Conservation (phyloP, 2,797 vertebrate genomes). For the Anguilla megastoma region DNA sequence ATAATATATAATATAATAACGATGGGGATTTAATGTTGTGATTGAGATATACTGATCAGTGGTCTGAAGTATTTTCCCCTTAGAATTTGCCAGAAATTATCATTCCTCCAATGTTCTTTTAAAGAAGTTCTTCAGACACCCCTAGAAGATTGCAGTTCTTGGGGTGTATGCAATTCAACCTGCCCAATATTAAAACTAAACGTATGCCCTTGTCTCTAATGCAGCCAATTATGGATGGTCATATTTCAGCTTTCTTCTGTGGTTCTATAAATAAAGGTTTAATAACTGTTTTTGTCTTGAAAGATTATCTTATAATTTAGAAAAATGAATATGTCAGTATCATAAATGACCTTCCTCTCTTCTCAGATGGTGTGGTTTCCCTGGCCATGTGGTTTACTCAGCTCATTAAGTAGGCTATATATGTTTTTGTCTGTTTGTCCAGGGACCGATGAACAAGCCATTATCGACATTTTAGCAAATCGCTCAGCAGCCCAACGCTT, state of each 20-base stretch:
- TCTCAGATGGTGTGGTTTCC: background rate
- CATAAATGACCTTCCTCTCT: background rate
- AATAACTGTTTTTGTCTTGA: background rate
- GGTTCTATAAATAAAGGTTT: background rate
- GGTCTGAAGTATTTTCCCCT: too few species aligned
- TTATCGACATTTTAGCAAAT: slow-evolving; percentile 76
- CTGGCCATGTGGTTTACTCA: background rate
- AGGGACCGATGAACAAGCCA: slow-evolving; percentile 79
- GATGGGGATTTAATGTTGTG: background rate
- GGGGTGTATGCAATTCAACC: too few species aligned
- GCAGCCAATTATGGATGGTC: background rate
- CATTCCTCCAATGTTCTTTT: too few species aligned
- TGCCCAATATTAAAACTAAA: too few species aligned
- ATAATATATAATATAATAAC: too few species aligned
- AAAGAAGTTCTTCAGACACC: background rate
- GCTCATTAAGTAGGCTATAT: background rate
- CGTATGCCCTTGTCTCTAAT: background rate
- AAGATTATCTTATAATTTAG: background rate
- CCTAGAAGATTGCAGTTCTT: background rate
- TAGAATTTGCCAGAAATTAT: too few species aligned
- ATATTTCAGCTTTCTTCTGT: background rate
- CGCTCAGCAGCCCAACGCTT: slow-evolving; percentile 66
- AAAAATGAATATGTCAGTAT: background rate
- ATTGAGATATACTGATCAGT: background rate
- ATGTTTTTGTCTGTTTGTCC: slow-evolving; percentile 23